Evolutionary conservation across 2,888 invertebrate species (phyloP), one percentile per base, ranked within the genome.

Genomic region (Pheosia tremula): DNA sequence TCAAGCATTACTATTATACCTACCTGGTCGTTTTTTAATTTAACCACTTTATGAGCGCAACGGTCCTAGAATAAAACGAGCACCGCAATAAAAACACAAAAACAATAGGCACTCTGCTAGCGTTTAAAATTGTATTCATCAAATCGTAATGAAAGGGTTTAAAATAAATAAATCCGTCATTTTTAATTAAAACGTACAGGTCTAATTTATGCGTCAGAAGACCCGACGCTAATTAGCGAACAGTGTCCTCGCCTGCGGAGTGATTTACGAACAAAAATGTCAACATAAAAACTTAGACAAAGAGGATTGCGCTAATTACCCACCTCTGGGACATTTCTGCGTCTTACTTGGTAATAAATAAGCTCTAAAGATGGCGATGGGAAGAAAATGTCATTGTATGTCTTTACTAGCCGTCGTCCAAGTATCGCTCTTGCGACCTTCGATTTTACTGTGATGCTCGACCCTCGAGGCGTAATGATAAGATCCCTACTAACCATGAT

Each of bases 151-250:
- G 59, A 69, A 67, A 73, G 68, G 64, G 68, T 55, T 58, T 63
- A 66, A 57, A 58, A 65, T 66, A 77, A 74, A 82, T 83, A 80
- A 81, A 82, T 83, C 81, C 80, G 71, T 79, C 72, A 82, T 79
- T 81, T 80, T 78, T 80, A 82, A 83, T 84, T 84, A 82, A 80
- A 83, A 6, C 56, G 66, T 72, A 63, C 67, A 64, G 66, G 68
- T 68, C 63, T 75, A 77, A 80, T 78, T 82, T 79, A 77, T 68
- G 68, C 63, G 68, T 63, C 63, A 45, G 64, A 69, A 73, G 67
- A 69, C 73, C 69, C 57, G 62, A 53, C 58, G 49, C 68, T 77
- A 76, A 78, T 81, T 80, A 78, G 73, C 68, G 64, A 58, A 59
- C 59, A 67, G 63, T 65, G 66, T 61, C 41, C 38, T 59, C 54